phyloP scores from a whole-genome alignment of 2,797 vertebrate species.

The Sorex maritimensis region DNA sequence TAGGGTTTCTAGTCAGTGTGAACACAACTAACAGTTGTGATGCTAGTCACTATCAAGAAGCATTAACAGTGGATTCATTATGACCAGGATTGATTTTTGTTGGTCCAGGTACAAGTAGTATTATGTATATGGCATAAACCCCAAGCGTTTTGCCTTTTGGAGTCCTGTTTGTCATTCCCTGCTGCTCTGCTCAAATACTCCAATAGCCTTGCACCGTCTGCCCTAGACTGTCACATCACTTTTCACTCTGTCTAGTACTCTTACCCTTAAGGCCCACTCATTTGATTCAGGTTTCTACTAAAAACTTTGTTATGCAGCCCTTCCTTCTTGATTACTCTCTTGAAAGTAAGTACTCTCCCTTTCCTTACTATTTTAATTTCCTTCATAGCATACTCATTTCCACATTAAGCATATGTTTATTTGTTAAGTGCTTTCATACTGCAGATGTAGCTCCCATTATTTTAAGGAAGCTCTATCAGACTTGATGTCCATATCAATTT shows the following conservation, averaged over 20 bases:
- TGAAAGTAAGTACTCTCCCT: neutral
- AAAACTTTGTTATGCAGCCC: neutral
- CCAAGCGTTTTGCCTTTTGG: neutral
- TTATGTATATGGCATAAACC: neutral
- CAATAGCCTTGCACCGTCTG: neutral
- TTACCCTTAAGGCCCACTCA: neutral
- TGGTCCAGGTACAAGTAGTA: neutral
- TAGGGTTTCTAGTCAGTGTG: neutral
- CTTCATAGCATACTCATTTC: neutral
- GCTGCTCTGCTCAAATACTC: neutral
- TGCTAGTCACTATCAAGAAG: neutral
- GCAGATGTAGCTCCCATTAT: neutral
- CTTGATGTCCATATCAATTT: slow-evolving; percentile 1
- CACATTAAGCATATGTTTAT: neutral
- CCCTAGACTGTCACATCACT: neutral
- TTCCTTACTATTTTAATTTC: neutral
- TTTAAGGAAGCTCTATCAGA: slow-evolving; percentile 24
- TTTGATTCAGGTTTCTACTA: neutral
- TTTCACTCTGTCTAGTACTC: neutral
- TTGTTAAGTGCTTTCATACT: neutral
- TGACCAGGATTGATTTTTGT: neutral
- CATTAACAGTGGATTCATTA: neutral
- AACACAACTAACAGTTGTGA: neutral
- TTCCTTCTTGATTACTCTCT: neutral
- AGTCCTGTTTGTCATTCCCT: neutral